Evolutionary conservation across 2,888 invertebrate genomes (phyloP).

Genomic region (Thymelicus lineola): DNA sequence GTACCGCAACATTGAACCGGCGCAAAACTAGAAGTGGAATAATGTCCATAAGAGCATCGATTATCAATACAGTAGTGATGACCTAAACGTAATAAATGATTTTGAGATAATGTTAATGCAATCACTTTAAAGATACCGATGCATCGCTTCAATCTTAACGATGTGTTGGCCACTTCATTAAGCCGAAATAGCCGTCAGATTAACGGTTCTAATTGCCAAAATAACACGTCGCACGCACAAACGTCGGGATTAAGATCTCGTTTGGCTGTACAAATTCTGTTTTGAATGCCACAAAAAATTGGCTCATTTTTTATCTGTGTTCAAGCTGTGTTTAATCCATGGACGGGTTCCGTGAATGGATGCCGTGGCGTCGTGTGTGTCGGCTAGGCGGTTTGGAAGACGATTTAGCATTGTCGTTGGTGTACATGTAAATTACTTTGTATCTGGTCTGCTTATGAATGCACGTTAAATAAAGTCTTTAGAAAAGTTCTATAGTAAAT

Average conservation of each 20-base stretch:
- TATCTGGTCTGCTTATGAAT: too few relatives aligned
- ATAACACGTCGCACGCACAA: constrained; percentile 12
- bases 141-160: not conserved
- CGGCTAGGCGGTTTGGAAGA: constrained; percentile 26
- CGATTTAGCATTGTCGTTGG: constrained; percentile 27
- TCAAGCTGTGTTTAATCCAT: constrained; percentile 29
- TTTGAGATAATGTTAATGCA: too few relatives aligned
- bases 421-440: not conserved
- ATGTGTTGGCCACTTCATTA: constrained; percentile 12
- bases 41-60: too few relatives aligned
- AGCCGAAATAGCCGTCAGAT: not conserved
- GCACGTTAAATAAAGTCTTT: too few relatives aligned
- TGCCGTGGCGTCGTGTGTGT: constrained; percentile 23
- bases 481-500: too few relatives aligned
- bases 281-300: constrained; percentile 34
- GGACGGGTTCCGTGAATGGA: constrained; percentile 27
- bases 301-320: constrained; percentile 24
- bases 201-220: constrained; percentile 9
- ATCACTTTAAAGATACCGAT: too few relatives aligned
- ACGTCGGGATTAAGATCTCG: constrained; percentile 33
- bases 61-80: too few relatives aligned
- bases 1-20: too few relatives aligned
- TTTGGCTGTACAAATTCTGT: constrained; percentile 24
- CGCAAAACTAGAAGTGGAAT: too few relatives aligned
- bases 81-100: too few relatives aligned